Evolutionary conservation across 1,140 invertebrate genomes (phyloP), one percentile per base, ranked within the genome.

Genomic region (Drosophila ananassae): DNA sequence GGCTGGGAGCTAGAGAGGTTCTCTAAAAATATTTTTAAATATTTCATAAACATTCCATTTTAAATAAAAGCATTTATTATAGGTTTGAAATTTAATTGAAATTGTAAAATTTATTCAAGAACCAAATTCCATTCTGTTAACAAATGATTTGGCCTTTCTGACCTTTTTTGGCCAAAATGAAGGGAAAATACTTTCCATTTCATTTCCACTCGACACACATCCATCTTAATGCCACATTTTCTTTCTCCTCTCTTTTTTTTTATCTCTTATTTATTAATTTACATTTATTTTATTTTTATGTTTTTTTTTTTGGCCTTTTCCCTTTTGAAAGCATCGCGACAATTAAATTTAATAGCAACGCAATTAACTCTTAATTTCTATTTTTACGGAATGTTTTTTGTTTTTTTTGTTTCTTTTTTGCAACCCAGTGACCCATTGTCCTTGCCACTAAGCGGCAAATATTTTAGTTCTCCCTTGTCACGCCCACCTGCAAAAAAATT

Each of bases 331-430:
- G 75, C 69, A 82, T 57, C 78, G 75, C 72, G 68, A 77, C 83
- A 89, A 89, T 89, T 89, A 82, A 89, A 89, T 89, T 89, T 82
- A 89, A 89, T 89, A 77, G 83, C 83, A 79, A 58, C 64, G 72
- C 83, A 89, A 89, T 89, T 89, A 89, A 89, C 79, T 89, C 79
- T 89, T 82, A 89, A 89, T 89, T 89, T 89, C 57, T 82, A 89
- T 89, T 80, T 82, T 74, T 67, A 62, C 77, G 21, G 12, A 21
- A 46, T 64, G 50, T 56, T 67, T 83, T 81, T 34, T 13, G 24
- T 44, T n/a, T 6, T 56, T 32, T 34, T 39, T 47, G n/a, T 41
- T 48, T 25, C 17, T 50, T 51, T 46, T 41, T 47, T 50, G 51
- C 58, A 57, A 53, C 61, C 59, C 77, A 57, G 64, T 83, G 79